phyloP scores from a whole-genome alignment of 37 sponge, comb jelly and placozoan genomes.

The Beroe ovata region DNA sequence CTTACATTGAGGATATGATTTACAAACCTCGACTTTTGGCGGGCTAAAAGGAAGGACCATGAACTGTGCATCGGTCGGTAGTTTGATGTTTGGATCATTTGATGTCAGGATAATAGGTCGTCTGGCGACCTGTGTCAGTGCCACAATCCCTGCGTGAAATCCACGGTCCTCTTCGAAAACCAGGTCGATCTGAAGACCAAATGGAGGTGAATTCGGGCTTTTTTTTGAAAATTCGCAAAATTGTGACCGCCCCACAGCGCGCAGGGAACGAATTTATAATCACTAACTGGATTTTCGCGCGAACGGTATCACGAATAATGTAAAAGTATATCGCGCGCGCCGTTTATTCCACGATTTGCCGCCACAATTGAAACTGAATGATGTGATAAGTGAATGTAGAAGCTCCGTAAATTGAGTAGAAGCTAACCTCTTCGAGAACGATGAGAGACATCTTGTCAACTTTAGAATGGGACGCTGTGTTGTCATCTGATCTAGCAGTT shows the following conservation, averaged over 20 bases:
- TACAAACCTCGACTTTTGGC: conserved; percentile 32
- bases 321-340: background rate
- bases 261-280: too few species aligned
- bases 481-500: background rate
- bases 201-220: too few species aligned
- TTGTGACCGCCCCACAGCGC: too few species aligned
- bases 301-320: background rate
- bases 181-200: conserved; percentile 30
- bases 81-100: background rate
- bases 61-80: conserved; percentile 50
- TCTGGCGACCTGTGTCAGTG: conserved; percentile 34
- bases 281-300: background rate
- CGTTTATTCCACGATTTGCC: background rate
- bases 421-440: conserved; percentile 42
- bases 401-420: too few species aligned
- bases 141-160: conserved; percentile 58
- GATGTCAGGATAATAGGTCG: conserved; percentile 57
- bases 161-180: conserved; percentile 39
- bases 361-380: background rate
- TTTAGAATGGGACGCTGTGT: conserved; percentile 22
- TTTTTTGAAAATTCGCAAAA: too few species aligned
- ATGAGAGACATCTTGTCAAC: conserved; percentile 45
- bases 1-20: too few species aligned
- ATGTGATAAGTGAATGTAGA: too few species aligned
- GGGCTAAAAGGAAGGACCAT: background rate